Percentiles rank a stretch among this genome's conserved stretches.
These are phyloP conservation scores for Drosophila kurseongensis DNA, from an alignment of 1,140 invertebrate species.

Conservation along the genomic window DNA sequence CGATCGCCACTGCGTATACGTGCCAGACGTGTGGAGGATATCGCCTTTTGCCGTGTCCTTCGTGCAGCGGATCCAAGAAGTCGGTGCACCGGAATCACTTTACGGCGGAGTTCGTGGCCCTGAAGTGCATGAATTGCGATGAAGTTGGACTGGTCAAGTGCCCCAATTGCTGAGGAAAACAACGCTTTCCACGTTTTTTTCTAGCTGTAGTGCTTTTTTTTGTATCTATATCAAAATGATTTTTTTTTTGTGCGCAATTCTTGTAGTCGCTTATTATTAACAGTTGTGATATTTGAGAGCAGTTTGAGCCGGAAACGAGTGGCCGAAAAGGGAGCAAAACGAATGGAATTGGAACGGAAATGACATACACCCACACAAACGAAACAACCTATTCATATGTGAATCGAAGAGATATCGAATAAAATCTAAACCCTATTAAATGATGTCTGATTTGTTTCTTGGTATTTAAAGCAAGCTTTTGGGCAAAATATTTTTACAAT, in stretches of 20 bases:
- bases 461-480: not conserved
- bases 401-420: slow-evolving; percentile 36
- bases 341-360: slow-evolving; percentile 2
- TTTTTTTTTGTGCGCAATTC: slow-evolving; percentile 48
- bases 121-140: slow-evolving; percentile 98
- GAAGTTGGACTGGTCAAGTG: slow-evolving; percentile 96
- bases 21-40: slow-evolving; percentile 96
- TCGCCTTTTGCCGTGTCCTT: slow-evolving; percentile 93
- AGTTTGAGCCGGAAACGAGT: slow-evolving; percentile 28
- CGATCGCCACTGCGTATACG: slow-evolving; percentile 90
- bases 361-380: slow-evolving; percentile 28
- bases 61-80: slow-evolving; percentile 98
- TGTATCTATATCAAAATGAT: slow-evolving; percentile 27
- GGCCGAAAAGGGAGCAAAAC: slow-evolving; percentile 2
- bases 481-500: not conserved
- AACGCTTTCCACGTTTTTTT: not conserved
- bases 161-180: slow-evolving; percentile 88
- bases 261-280: slow-evolving; percentile 71
- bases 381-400: slow-evolving; percentile 26
- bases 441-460: not conserved
- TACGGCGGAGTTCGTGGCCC: slow-evolving; percentile 95
- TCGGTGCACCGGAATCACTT: slow-evolving; percentile 97
- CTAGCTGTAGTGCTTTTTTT: slow-evolving; percentile 39
- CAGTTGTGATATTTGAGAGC: slow-evolving; percentile 76
- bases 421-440: slow-evolving; percentile 5